phyloP scores from a whole-genome alignment of 2,888 invertebrate genomes.

The Crioceris asparagi region DNA sequence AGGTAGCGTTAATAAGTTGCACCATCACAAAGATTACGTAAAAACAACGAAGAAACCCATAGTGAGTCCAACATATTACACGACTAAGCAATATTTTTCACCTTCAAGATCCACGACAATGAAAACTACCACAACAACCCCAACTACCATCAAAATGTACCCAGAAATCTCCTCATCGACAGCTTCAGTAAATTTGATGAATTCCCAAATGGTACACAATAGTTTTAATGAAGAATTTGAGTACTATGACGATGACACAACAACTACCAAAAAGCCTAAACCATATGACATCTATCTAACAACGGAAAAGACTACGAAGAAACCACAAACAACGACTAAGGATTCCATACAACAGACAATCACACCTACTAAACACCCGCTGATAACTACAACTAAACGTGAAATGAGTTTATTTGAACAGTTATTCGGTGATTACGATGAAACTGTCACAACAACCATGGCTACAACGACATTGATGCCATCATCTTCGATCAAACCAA shows the following conservation, averaged over 20 bases:
- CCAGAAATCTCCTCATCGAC: conserved; percentile 23
- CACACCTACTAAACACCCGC: conserved; percentile 3
- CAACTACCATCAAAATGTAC: conserved; percentile 20
- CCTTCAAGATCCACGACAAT: conserved; percentile 20
- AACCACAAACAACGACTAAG: background rate
- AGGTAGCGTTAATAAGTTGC: conserved; percentile 48
- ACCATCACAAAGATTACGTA: conserved; percentile 38
- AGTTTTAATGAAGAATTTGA: conserved; percentile 31
- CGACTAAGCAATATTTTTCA: conserved; percentile 24
- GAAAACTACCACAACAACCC: conserved; percentile 21
- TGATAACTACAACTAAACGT: conserved; percentile 36
- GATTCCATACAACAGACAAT: background rate
- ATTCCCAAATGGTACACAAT: conserved; percentile 25
- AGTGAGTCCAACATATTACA: conserved; percentile 33
- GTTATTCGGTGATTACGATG: conserved; percentile 37
- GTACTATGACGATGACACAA: conserved; percentile 22
- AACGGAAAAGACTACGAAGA: conserved; percentile 19
- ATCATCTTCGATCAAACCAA: conserved; percentile 17
- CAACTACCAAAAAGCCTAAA: conserved; percentile 13
- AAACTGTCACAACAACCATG: conserved; percentile 21
- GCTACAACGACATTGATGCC: conserved; percentile 15
- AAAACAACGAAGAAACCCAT: conserved; percentile 33
- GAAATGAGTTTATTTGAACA: conserved; percentile 37
- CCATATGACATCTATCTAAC: conserved; percentile 26
- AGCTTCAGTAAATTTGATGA: conserved; percentile 29